These are phyloP conservation scores for Chironomus tentans DNA, from an alignment of 2,888 invertebrate species.

Conservation along the genomic window DNA sequence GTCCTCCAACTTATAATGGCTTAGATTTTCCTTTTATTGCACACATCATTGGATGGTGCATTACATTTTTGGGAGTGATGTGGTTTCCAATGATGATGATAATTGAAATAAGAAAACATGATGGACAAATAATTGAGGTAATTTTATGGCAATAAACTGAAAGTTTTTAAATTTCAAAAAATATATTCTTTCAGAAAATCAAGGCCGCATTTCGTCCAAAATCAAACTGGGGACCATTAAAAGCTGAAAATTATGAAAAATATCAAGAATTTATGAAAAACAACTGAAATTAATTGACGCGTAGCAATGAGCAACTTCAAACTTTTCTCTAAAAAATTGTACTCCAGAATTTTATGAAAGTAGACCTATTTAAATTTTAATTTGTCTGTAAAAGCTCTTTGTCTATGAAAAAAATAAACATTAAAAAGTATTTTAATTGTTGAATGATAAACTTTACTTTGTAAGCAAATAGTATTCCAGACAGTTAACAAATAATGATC, in stretches of 20 bases:
- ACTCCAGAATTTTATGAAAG: too few species aligned
- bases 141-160: background rate
- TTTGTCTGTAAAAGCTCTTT: too few species aligned
- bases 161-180: slow-evolving; percentile 3
- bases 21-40: slow-evolving; percentile 47
- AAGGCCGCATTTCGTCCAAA: slow-evolving; percentile 43
- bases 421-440: too few species aligned
- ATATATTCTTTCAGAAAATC: slow-evolving; percentile 35
- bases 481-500: too few species aligned
- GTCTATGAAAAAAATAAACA: too few species aligned
- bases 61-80: slow-evolving; percentile 44
- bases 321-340: too few species aligned
- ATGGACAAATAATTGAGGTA: slow-evolving; percentile 34
- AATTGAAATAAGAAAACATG: slow-evolving; percentile 36
- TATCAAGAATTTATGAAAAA: slow-evolving; percentile 36
- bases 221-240: slow-evolving; percentile 49
- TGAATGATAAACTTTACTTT: too few species aligned
- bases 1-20: slow-evolving; percentile 47
- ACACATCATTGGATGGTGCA: slow-evolving; percentile 46
- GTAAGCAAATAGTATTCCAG: too few species aligned
- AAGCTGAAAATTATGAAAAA: slow-evolving; percentile 41
- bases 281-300: too few species aligned
- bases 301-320: too few species aligned
- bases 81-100: slow-evolving; percentile 44
- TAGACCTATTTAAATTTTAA: too few species aligned